phyloP scores from a whole-genome alignment of 1,140 invertebrate genomes.

The Drosophila lowei region DNA sequence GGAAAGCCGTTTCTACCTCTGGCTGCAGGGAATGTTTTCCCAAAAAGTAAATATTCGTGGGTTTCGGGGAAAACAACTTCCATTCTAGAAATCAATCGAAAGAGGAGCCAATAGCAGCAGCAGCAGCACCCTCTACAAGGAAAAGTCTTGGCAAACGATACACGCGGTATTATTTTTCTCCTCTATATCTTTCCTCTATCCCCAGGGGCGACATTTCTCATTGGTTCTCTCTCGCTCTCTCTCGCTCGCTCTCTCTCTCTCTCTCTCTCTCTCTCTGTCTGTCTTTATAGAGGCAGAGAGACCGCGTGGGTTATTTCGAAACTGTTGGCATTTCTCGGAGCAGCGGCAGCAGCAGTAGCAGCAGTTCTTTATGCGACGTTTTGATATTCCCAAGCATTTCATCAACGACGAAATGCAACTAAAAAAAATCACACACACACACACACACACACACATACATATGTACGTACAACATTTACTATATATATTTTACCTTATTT shows the following conservation, averaged over 20 bases:
- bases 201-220: conserved; percentile 7
- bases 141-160: conserved; percentile 51
- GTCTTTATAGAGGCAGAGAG: conserved; percentile 8
- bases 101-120: neutral
- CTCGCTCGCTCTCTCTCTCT: conserved; percentile 2
- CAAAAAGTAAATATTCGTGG: too few relatives aligned
- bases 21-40: too few relatives aligned
- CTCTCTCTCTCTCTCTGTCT: conserved; percentile 9
- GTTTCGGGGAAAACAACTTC: too few relatives aligned
- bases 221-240: neutral
- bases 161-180: conserved; percentile 9
- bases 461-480: conserved; percentile 27
- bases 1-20: too few relatives aligned
- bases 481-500: conserved; percentile 56
- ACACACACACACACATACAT: too few relatives aligned
- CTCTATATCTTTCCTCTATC: neutral
- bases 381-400: conserved; percentile 50
- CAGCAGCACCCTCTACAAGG: conserved; percentile 39
- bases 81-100: conserved; percentile 5
- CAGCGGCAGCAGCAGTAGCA: too few relatives aligned
- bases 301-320: conserved; percentile 71
- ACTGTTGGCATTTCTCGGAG: conserved; percentile 47
- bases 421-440: conserved; percentile 40
- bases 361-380: conserved; percentile 62
- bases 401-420: conserved; percentile 61